A percentile compares a stretch with the other conserved stretches of the same genome.
phyloP scores from a whole-genome alignment of 2,888 invertebrate genomes.

The Ecdyonurus torrentis region DNA sequence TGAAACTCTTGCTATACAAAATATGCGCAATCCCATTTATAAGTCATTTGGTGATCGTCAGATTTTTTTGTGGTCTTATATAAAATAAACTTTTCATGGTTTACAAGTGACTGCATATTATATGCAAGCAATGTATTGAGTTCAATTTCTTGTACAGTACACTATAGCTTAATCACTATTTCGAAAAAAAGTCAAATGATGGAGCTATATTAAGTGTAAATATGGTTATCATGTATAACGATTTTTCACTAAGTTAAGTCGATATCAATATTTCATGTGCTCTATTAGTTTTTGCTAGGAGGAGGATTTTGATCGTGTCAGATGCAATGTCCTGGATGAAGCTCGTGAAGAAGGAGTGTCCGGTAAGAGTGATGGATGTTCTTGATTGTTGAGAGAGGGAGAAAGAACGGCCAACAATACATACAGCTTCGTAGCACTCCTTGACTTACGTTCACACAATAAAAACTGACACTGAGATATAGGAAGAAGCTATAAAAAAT shows the following conservation, averaged over 20 bases:
- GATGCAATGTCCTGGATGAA: background rate
- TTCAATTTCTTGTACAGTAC: no score
- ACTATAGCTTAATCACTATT: no score
- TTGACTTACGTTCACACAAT: background rate
- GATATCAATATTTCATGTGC: background rate
- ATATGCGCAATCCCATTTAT: no score
- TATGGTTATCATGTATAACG: background rate
- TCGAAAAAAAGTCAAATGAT: no score
- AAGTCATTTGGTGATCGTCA: no score
- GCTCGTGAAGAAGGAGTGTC: background rate
- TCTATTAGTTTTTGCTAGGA: background rate
- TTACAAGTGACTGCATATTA: no score
- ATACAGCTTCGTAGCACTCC: background rate
- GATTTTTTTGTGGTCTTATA: no score
- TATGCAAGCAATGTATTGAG: no score
- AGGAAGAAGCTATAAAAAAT: background rate
- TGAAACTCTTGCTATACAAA: no score
- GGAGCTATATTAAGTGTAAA: no score
- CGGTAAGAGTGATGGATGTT: background rate
- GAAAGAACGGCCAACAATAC: background rate
- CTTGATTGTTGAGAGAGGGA: background rate
- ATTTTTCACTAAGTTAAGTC: background rate
- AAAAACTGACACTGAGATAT: background rate
- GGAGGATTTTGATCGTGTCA: background rate
- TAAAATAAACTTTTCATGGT: no score